Conservation (phyloP, 1,140 invertebrate species). For the Danaus melanippus region DNA sequence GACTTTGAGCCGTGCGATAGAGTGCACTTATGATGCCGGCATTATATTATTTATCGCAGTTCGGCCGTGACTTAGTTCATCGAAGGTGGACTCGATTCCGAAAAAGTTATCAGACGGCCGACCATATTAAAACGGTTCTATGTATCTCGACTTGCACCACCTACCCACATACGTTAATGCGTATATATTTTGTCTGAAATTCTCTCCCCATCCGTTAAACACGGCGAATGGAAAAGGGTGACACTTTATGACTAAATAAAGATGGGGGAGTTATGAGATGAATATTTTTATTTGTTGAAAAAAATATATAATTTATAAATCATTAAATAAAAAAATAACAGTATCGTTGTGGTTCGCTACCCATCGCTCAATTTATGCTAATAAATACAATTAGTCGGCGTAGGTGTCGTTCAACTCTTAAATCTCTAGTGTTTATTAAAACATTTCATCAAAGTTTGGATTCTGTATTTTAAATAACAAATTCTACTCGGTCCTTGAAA, state of each 20-base stretch:
- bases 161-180: too few species aligned
- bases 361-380: slow-evolving; percentile 55
- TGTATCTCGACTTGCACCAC: too few species aligned
- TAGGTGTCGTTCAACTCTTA: slow-evolving; percentile 50
- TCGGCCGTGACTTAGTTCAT: slow-evolving; percentile 18
- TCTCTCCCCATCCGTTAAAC: too few species aligned
- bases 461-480: not conserved
- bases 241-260: too few species aligned
- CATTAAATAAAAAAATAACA: slow-evolving; percentile 9
- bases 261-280: too few species aligned
- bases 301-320: too few species aligned
- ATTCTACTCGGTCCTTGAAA: slow-evolving; percentile 18
- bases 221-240: too few species aligned
- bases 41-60: slow-evolving; percentile 18
- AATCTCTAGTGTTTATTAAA: slow-evolving; percentile 16
- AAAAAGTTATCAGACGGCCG: too few species aligned
- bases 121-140: too few species aligned
- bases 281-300: too few species aligned
- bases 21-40: slow-evolving; percentile 18
- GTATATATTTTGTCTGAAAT: too few species aligned
- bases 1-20: too few species aligned
- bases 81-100: slow-evolving; percentile 15
- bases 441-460: not conserved
- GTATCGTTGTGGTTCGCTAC: slow-evolving; percentile 46
- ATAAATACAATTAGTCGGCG: slow-evolving; percentile 59